Evolutionary conservation across 2,797 vertebrate species (phyloP).

Genomic region (Echeneis naucrates): DNA sequence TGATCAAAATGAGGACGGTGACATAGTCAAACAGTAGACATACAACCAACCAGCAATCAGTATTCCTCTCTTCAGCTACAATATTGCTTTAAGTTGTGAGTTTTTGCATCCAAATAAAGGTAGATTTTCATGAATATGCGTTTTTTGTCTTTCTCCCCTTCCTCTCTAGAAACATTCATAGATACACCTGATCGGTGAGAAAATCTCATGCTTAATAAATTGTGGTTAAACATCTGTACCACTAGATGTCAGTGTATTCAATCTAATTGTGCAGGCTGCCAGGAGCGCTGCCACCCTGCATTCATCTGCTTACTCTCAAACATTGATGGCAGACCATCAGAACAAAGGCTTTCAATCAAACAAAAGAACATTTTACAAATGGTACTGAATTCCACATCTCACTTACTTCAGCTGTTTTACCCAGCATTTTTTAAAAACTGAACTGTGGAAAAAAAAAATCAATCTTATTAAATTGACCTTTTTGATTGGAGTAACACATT

Average conservation of each 20-base stretch:
- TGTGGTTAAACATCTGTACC: conserved; percentile 34
- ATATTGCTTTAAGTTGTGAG: conserved; percentile 84
- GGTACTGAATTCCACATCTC: conserved; percentile 26
- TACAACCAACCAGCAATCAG: conserved; percentile 80
- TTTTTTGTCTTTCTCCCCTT: conserved; percentile 15
- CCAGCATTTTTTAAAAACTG: neutral
- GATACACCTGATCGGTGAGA: neutral
- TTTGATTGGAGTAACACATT: neutral
- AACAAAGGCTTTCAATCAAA: conserved; percentile 58
- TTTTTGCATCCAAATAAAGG: conserved; percentile 87
- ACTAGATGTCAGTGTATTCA: conserved; percentile 63
- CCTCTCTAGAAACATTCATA: neutral
- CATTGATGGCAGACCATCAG: conserved; percentile 27
- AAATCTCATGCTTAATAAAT: neutral
- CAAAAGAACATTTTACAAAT: conserved; percentile 31
- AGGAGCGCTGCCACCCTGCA: neutral
- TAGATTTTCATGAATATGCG: conserved; percentile 82
- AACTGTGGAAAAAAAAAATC: too few relatives aligned
- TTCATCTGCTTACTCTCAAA: conserved; percentile 14
- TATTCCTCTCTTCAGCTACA: conserved; percentile 79
- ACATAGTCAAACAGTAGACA: conserved; percentile 68
- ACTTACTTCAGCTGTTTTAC: conserved; percentile 16
- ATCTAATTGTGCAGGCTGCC: conserved; percentile 2
- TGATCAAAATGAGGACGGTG: conserved; percentile 55
- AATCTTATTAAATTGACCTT: too few relatives aligned